Evolutionary conservation across 2,113 vertebrate species (phyloP).

Genomic region (Pituophis catenifer): DNA sequence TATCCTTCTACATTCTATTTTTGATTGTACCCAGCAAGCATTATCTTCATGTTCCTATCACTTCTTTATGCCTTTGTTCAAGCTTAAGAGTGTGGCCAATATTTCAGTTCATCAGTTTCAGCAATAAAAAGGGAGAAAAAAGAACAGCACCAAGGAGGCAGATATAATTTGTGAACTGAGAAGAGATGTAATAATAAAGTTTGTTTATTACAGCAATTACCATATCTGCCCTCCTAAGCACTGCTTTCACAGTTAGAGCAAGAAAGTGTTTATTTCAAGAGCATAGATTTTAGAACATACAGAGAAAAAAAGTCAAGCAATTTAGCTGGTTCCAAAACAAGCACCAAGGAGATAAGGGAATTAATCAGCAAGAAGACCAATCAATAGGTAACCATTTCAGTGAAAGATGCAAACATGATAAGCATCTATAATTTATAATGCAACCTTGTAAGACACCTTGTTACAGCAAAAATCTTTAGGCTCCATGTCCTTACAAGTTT

Average conservation of each 20-base stretch:
- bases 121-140: slow-evolving; percentile 21
- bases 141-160: neutral
- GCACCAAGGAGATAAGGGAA: slow-evolving; percentile 6
- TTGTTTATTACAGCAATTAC: slow-evolving; percentile 67
- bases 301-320: slow-evolving; percentile 41
- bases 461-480: neutral
- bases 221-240: slow-evolving; percentile 39
- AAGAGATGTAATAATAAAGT: slow-evolving; percentile 35
- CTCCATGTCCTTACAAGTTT: neutral
- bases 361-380: slow-evolving; percentile 19
- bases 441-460: neutral
- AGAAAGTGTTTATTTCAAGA: slow-evolving; percentile 56
- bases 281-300: slow-evolving; percentile 31
- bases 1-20: neutral
- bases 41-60: slow-evolving; percentile 23
- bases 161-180: slow-evolving; percentile 50
- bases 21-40: neutral
- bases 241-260: slow-evolving; percentile 32
- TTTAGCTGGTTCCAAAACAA: slow-evolving; percentile 28
- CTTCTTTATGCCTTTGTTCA: neutral
- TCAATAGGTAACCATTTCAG: slow-evolving; percentile 15
- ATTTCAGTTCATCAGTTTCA: neutral
- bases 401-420: slow-evolving; percentile 26
- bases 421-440: slow-evolving; percentile 34
- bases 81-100: neutral